Base-by-base conservation (phyloP, 1,140 invertebrate species). In the Scylla paramamosain region DNA sequence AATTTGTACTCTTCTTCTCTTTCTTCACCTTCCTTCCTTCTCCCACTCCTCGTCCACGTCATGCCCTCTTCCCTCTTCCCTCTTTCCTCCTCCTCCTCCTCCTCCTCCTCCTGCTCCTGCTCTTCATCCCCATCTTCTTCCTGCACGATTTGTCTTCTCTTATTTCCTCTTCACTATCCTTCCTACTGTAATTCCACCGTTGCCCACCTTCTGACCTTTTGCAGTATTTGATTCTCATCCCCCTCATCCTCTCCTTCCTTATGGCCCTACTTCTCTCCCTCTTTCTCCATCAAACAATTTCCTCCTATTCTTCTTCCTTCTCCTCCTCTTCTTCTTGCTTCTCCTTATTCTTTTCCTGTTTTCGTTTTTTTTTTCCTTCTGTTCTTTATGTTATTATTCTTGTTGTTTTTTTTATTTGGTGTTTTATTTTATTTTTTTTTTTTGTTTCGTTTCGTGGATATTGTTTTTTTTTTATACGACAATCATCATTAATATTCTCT, bases 81-180 rank as follows among this genome's bases (percentile, higher is more conserved):
- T 1, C 1, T 59, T 12, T 59, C 20, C 52, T 59, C 52, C 52
- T 14, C 86, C 28, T 39, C 16, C 86, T 46, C 86, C 14, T 14
- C 31, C 86, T 39, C 87, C 32, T 45, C 32, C 87, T 28, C 84
- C 20, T 89, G 32, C 32, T 48, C 87, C 32, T 45, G 1, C 25
- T 48, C 31, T 89, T 12, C 31, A 12, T n/a, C 28, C 28, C 32
- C 32, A 4, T 48, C 87, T 29, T 89, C 87, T n/a, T n/a, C 25
- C 67, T 3, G 12, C 67, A 77, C 67, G 67, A 77, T 77, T 77
- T 77, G 67, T 77, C 67, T 77, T 77, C 67, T 77, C 67, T 77
- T 77, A 77, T 77, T 77, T n/a, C 67, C 67, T n/a, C 67, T 77
- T 77, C 67, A n/a, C 67, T 77, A 77, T 77, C 67, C 67, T 77